A percentile compares a stretch with the other conserved stretches of the same genome.
These are phyloP conservation scores for Arenicola marina DNA, from an alignment of 2,888 invertebrate species.

Conservation along the genomic window DNA sequence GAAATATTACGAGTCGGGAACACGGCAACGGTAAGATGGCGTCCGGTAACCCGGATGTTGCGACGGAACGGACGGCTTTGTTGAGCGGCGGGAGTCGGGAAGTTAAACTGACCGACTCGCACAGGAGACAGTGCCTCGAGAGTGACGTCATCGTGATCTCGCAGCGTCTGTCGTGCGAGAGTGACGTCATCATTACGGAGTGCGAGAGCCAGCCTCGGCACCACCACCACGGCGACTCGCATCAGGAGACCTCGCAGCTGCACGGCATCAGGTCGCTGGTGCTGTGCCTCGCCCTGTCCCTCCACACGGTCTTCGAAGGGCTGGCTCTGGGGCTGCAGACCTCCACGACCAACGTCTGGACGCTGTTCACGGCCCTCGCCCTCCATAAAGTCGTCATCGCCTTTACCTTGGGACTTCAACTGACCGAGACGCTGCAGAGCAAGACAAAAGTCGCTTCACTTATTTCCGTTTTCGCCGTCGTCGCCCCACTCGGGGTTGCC, in stretches of 20 bases:
- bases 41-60: background rate
- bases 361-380: conserved; percentile 58
- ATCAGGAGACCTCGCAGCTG: conserved; percentile 9
- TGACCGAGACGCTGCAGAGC: conserved; percentile 29
- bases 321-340: conserved; percentile 61
- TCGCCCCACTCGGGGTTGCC: conserved; percentile 16
- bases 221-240: conserved; percentile 9
- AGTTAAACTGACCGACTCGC: background rate
- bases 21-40: background rate
- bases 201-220: background rate
- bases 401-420: conserved; percentile 63
- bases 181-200: background rate
- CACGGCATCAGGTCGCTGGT: conserved; percentile 34
- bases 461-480: conserved; percentile 35
- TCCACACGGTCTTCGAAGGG: conserved; percentile 65
- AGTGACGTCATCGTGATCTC: background rate
- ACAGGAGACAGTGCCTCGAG: background rate
- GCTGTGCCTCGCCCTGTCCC: conserved; percentile 45
- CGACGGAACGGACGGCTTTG: background rate
- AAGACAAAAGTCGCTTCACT: conserved; percentile 47
- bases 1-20: background rate
- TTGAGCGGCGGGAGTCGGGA: background rate
- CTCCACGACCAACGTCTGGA: conserved; percentile 50
- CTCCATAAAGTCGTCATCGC: conserved; percentile 65
- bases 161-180: background rate